These are phyloP conservation scores for Aldabrachelys gigantea DNA, from an alignment of 2,113 vertebrate species.

Conservation along the genomic window DNA sequence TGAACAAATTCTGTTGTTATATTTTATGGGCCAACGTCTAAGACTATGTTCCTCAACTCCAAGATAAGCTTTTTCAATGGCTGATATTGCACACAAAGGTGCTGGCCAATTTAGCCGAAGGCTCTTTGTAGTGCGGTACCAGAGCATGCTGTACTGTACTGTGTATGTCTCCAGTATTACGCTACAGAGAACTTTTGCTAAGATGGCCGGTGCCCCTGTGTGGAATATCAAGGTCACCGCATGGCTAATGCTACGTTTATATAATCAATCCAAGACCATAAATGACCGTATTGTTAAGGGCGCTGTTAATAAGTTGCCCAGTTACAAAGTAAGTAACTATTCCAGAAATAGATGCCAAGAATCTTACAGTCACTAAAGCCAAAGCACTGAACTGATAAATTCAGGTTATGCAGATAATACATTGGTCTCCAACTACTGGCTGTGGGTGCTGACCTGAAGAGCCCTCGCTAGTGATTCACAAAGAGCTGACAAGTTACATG, in stretches of 20 bases:
- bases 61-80: neutral
- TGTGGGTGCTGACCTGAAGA: neutral
- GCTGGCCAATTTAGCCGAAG: fast-evolving
- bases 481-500: neutral
- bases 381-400: neutral
- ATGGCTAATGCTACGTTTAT: fast-evolving
- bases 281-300: fast-evolving
- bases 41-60: neutral
- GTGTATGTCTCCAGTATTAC: neutral
- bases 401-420: neutral
- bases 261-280: fast-evolving
- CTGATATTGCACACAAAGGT: neutral
- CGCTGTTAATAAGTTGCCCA: neutral
- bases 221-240: neutral
- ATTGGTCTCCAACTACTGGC: neutral
- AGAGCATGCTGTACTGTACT: fast-evolving
- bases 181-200: neutral
- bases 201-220: neutral
- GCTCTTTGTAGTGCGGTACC: fast-evolving
- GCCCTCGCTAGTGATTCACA: neutral
- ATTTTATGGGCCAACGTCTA: neutral
- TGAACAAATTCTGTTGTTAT: neutral
- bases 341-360: too few relatives aligned
- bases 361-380: neutral
- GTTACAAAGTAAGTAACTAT: neutral